Conservation (phyloP, 2,888 invertebrate genomes). For the Pterostichus niger region DNA sequence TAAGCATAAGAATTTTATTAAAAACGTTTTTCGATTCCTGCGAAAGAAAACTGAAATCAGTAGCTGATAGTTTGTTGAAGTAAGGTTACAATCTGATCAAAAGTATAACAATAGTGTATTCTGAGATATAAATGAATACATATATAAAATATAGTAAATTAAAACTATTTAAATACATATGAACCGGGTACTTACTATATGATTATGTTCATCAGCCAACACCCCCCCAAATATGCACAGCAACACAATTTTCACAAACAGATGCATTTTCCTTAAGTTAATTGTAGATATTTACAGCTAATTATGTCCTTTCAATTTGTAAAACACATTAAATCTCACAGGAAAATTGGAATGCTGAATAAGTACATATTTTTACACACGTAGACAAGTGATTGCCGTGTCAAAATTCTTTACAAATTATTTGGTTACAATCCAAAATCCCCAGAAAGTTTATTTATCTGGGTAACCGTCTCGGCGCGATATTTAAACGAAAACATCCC, state of each 20-base stretch:
- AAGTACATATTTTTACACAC: constrained; percentile 70
- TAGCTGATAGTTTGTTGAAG: background rate
- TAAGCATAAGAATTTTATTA: no score
- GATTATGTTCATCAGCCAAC: constrained; percentile 88
- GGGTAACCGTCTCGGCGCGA: constrained; percentile 1
- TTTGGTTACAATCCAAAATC: constrained; percentile 51
- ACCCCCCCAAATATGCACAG: constrained; percentile 75
- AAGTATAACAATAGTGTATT: background rate
- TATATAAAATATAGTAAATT: background rate
- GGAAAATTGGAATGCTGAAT: constrained; percentile 64
- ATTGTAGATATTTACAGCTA: constrained; percentile 60
- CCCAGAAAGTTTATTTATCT: constrained; percentile 44
- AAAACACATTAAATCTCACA: constrained; percentile 62
- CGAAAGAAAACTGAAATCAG: no score
- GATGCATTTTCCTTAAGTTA: constrained; percentile 67
- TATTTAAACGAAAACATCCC: constrained; percentile 1
- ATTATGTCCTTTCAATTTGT: constrained; percentile 56
- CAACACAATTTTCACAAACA: constrained; percentile 68
- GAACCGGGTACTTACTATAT: constrained; percentile 81
- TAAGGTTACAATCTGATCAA: background rate
- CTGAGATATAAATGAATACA: background rate
- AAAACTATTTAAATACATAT: background rate
- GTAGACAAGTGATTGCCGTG: constrained; percentile 70
- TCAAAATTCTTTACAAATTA: constrained; percentile 61
- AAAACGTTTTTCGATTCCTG: no score